A percentile compares a stretch with the other conserved stretches of the same genome.
phyloP scores from a whole-genome alignment of 2,113 vertebrate species.

The Nipponia nippon region DNA sequence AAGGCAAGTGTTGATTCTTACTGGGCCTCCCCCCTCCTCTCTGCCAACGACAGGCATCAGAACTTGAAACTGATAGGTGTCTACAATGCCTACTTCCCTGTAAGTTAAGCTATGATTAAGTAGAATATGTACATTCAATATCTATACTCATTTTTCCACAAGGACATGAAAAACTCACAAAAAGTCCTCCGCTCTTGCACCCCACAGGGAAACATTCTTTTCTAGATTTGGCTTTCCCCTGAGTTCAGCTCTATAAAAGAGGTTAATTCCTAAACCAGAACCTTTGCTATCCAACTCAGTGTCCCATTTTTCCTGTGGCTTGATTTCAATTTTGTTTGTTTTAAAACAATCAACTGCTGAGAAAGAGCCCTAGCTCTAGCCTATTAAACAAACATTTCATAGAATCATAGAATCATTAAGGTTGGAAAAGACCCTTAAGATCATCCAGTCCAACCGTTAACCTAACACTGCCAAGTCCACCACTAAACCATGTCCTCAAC shows the following conservation, averaged over 20 bases:
- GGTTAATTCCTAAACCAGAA: background rate
- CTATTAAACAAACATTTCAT: background rate
- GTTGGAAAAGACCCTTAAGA: too few relatives aligned
- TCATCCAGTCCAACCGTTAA: too few relatives aligned
- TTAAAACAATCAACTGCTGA: background rate
- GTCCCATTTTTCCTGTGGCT: background rate
- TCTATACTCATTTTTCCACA: background rate
- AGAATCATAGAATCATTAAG: too few relatives aligned
- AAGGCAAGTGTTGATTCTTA: background rate
- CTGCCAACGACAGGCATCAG: background rate
- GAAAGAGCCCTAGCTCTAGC: background rate
- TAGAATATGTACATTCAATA: background rate
- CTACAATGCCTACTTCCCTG: background rate
- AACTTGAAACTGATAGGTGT: background rate
- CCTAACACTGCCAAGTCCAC: too few relatives aligned
- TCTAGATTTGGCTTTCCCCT: background rate
- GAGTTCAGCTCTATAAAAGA: background rate
- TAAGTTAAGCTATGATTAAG: background rate
- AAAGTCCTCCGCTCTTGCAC: background rate
- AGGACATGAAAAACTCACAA: background rate
- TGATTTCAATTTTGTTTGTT: background rate
- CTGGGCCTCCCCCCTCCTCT: background rate
- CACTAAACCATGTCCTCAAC: too few relatives aligned
- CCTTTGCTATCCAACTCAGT: background rate
- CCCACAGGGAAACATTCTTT: background rate